Evolutionary conservation across 2,888 invertebrate genomes (phyloP).

Genomic region (Drosophila paramelanica): DNA sequence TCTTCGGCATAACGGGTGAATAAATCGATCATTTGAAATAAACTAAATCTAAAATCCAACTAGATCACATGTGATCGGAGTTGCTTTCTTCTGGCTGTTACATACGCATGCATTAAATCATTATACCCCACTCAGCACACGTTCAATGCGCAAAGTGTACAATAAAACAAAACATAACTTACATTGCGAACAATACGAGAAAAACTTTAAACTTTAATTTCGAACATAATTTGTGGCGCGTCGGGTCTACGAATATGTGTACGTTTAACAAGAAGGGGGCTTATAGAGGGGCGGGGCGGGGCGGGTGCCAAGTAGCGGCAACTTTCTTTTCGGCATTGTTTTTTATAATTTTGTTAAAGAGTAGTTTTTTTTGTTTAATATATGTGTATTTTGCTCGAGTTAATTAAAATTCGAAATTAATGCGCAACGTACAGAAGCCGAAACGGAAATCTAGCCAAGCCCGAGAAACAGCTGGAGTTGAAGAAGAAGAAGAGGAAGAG

Average conservation of each 20-base stretch:
- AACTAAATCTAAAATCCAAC: too few species aligned
- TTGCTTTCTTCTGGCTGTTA: too few species aligned
- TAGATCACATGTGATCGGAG: too few species aligned
- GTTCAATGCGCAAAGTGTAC: background rate
- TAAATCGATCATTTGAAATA: too few species aligned
- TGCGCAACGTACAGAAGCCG: slow-evolving; percentile 40
- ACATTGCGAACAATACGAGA: slow-evolving; percentile 24
- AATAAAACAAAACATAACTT: slow-evolving; percentile 10
- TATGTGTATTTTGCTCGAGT: slow-evolving; percentile 41
- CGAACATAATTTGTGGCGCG: slow-evolving; percentile 26
- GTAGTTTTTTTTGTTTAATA: slow-evolving; percentile 27
- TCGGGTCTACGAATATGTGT: slow-evolving; percentile 28
- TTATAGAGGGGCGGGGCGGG: background rate
- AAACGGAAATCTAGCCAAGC: background rate
- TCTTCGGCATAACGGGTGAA: too few species aligned
- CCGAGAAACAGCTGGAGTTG: slow-evolving; percentile 8
- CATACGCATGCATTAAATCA: too few species aligned
- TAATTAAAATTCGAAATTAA: slow-evolving; percentile 77
- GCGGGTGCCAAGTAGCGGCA: slow-evolving; percentile 30
- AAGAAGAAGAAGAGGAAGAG: background rate
- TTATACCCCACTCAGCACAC: background rate
- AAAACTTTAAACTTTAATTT: slow-evolving; percentile 47
- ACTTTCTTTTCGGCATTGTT: slow-evolving; percentile 65
- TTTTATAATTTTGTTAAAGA: slow-evolving; percentile 27
- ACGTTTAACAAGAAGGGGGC: slow-evolving; percentile 5